phyloP scores from a whole-genome alignment of 2,113 vertebrate genomes.

The Actenoides hombroni region DNA sequence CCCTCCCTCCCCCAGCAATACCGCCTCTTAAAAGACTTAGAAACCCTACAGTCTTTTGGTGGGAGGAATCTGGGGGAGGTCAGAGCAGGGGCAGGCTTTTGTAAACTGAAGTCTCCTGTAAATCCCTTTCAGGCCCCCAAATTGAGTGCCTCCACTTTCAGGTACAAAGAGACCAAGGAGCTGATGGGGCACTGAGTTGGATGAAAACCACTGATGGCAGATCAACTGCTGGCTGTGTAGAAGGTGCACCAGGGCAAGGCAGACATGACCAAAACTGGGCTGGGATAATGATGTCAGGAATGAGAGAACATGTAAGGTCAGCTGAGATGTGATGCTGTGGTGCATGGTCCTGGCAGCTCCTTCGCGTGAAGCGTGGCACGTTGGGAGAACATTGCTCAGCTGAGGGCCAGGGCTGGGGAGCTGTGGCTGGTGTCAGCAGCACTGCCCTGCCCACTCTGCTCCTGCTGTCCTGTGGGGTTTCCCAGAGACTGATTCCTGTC shows the following conservation, averaged over 20 bases:
- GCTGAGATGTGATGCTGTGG: background rate
- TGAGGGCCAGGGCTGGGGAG: background rate
- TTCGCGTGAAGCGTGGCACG: background rate
- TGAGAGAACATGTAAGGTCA: background rate
- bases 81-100: slow-evolving; percentile 28
- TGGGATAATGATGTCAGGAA: background rate
- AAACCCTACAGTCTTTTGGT: slow-evolving; percentile 18
- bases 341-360: background rate
- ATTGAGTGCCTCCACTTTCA: background rate
- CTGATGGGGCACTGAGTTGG: background rate
- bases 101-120: background rate
- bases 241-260: background rate
- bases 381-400: background rate
- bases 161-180: background rate
- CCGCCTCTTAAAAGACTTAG: slow-evolving; percentile 20
- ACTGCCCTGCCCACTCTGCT: background rate
- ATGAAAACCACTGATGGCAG: background rate
- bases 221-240: background rate
- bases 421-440: background rate
- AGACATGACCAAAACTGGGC: background rate
- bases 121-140: background rate
- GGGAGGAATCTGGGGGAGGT: slow-evolving; percentile 5
- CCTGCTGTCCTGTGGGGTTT: background rate
- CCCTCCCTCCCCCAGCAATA: background rate
- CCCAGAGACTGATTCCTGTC: background rate